Conservation (phyloP, 2,888 invertebrate species). For the Callinectes sapidus region DNA sequence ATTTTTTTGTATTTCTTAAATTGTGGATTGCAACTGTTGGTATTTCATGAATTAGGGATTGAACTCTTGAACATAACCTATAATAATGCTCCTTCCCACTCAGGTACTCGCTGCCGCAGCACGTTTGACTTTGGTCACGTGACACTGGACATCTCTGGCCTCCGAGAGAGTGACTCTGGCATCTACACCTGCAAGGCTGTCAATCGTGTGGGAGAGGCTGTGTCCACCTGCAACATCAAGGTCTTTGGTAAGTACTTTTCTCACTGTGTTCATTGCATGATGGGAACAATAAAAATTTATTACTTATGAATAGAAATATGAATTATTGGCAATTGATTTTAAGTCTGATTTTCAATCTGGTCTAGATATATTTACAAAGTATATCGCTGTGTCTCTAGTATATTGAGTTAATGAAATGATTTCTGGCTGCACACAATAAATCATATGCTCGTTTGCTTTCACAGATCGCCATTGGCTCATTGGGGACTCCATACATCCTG, state of each 20-base stretch:
- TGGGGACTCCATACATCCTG: slow-evolving; percentile 91
- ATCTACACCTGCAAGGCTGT: slow-evolving; percentile 96
- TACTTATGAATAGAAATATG: background rate
- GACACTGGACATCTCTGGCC: slow-evolving; percentile 90
- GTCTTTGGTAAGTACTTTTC: slow-evolving; percentile 80
- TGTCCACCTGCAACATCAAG: slow-evolving; percentile 92
- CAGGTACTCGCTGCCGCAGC: slow-evolving; percentile 88
- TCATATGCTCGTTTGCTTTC: background rate
- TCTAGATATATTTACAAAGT: background rate
- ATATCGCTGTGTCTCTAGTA: background rate
- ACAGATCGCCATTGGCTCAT: slow-evolving; percentile 89
- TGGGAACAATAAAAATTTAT: background rate
- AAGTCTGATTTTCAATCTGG: background rate
- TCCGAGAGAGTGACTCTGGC: slow-evolving; percentile 93
- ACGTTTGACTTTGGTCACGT: slow-evolving; percentile 98
- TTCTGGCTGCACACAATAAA: background rate
- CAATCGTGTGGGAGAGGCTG: slow-evolving; percentile 94
- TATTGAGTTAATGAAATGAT: background rate
- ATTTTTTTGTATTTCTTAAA: too few relatives aligned
- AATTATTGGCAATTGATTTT: background rate
- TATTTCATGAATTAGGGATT: background rate
- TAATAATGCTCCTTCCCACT: background rate
- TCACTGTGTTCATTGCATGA: background rate
- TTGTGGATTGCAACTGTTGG: background rate
- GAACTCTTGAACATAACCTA: background rate